Conservation (phyloP, 1,140 invertebrate species). For the Drepana arcuata region DNA sequence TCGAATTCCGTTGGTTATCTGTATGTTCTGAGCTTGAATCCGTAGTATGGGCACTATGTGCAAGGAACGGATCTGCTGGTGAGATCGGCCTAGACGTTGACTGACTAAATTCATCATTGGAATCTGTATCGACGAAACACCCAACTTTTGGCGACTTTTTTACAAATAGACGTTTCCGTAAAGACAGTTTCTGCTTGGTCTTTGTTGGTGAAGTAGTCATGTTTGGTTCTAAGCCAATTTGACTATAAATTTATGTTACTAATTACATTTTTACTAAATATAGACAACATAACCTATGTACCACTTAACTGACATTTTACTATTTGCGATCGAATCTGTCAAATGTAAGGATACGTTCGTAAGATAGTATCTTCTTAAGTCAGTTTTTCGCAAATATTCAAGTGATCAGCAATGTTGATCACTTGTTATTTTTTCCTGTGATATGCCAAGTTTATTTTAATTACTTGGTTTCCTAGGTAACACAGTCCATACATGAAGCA, state of each 20-base stretch:
- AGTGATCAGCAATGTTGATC: too few species aligned
- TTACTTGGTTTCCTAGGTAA: too few species aligned
- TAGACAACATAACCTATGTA: constrained; percentile 60
- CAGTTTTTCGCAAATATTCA: too few species aligned
- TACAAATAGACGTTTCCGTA: constrained; percentile 63
- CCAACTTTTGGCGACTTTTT: constrained; percentile 70
- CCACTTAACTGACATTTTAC: constrained; percentile 37
- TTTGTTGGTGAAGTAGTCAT: constrained; percentile 66
- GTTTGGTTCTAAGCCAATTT: constrained; percentile 43
- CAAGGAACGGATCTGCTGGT: constrained; percentile 58
- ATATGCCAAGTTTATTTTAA: too few species aligned
- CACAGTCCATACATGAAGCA: too few species aligned
- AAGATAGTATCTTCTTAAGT: too few species aligned
- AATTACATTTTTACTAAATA: constrained; percentile 67
- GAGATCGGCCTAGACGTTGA: constrained; percentile 56
- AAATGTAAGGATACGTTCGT: constrained; percentile 17
- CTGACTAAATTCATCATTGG: constrained; percentile 55
- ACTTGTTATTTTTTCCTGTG: too few species aligned
- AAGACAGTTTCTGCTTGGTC: constrained; percentile 63
- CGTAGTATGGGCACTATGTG: constrained; percentile 45
- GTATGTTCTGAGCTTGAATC: constrained; percentile 27
- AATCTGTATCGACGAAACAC: constrained; percentile 65
- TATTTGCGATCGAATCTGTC: constrained; percentile 17
- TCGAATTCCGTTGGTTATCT: constrained; percentile 29
- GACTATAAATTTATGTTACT: constrained; percentile 58